A percentile compares a stretch with the other conserved stretches of the same genome.
These are phyloP conservation scores for Philonicus albiceps DNA, from an alignment of 2,888 invertebrate genomes.

Conservation along the genomic window DNA sequence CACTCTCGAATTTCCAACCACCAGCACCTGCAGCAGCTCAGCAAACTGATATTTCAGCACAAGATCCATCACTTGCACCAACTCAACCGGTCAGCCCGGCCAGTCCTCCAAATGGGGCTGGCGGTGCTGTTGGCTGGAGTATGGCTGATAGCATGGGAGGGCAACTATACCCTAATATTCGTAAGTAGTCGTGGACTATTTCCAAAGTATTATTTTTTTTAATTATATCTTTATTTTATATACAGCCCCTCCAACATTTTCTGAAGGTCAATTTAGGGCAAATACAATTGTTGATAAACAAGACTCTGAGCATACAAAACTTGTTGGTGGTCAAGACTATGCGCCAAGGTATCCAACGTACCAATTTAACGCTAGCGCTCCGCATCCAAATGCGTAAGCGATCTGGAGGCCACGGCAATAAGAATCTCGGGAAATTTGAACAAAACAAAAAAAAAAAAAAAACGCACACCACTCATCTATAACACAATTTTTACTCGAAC, in stretches of 20 bases:
- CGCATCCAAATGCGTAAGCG: slow-evolving; percentile 56
- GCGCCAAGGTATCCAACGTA: slow-evolving; percentile 72
- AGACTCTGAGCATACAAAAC: slow-evolving; percentile 69
- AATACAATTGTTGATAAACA: slow-evolving; percentile 70
- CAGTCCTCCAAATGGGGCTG: slow-evolving; percentile 60
- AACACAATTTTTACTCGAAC: slow-evolving; percentile 12
- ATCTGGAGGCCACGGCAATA: background rate
- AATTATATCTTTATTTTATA: background rate
- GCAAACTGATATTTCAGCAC: slow-evolving; percentile 59
- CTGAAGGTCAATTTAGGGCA: slow-evolving; percentile 70
- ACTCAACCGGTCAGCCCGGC: slow-evolving; percentile 63
- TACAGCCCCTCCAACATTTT: slow-evolving; percentile 73
- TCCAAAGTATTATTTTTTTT: background rate
- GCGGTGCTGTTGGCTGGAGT: slow-evolving; percentile 62
- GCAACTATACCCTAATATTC: slow-evolving; percentile 63
- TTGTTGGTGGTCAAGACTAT: slow-evolving; percentile 65
- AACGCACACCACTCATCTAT: slow-evolving; percentile 18
- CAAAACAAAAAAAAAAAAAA: background rate
- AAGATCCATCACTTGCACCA: slow-evolving; percentile 61
- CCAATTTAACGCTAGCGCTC: slow-evolving; percentile 68
- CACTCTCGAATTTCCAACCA: slow-evolving; percentile 67
- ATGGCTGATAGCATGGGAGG: slow-evolving; percentile 59
- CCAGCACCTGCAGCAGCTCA: slow-evolving; percentile 56
- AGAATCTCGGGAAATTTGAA: background rate
- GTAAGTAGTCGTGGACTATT: slow-evolving; percentile 58